Evolutionary conservation across 1,140 invertebrate species (phyloP).

Genomic region (Octopus sinensis): DNA sequence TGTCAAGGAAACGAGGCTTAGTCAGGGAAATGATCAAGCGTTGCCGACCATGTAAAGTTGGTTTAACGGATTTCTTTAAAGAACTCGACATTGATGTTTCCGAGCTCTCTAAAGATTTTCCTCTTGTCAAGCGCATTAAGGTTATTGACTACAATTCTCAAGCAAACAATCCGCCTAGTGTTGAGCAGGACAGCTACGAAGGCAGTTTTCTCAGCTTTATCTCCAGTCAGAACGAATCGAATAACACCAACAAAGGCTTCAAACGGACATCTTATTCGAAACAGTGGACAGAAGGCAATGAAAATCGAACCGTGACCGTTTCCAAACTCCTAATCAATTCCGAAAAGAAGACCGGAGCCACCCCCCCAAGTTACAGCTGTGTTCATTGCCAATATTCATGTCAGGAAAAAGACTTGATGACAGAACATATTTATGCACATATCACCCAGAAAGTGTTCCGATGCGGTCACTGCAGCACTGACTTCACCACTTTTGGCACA

Average conservation of each 20-base stretch:
- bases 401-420: constrained; percentile 4
- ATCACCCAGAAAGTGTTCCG: neutral
- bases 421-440: constrained; percentile 3
- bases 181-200: constrained; percentile 7
- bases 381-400: neutral
- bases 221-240: neutral
- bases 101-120: constrained; percentile 4
- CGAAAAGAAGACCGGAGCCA: neutral
- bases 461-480: neutral
- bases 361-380: neutral
- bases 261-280: neutral
- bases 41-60: constrained; percentile 6
- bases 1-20: neutral
- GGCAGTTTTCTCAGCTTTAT: constrained; percentile 5
- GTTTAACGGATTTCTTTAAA: neutral
- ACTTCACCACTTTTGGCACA: neutral
- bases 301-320: neutral
- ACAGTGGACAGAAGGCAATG: neutral
- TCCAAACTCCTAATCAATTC: neutral
- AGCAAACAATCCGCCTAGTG: neutral
- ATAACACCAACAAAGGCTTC: neutral
- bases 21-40: neutral
- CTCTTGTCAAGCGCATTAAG: constrained; percentile 3
- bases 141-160: constrained; percentile 9
- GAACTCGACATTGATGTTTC: constrained; percentile 5